Evolutionary conservation across 2,113 vertebrate genomes (phyloP).

Genomic region (Phalacrocorax pelagicus): DNA sequence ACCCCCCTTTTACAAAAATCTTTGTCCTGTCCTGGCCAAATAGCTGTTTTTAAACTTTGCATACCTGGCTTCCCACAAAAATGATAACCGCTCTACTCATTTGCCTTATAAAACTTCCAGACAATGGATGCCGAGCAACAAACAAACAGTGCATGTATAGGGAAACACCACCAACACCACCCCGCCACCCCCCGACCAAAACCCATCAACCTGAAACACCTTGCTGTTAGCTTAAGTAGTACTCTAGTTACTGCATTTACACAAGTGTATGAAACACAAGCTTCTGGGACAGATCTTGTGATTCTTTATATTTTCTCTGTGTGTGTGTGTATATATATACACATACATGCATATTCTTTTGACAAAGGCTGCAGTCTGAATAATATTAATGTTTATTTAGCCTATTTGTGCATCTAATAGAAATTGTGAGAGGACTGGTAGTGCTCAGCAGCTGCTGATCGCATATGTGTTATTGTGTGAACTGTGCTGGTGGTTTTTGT

Average conservation of each 20-base stretch:
- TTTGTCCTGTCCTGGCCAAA: not conserved
- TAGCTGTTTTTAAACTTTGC: not conserved
- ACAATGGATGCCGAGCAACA: not conserved
- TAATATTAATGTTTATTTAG: not conserved
- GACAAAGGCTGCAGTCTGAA: not conserved
- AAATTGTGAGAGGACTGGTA: not conserved
- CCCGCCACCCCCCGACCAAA: not conserved
- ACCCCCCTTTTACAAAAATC: rapidly evolving
- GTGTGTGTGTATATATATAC: rapidly evolving
- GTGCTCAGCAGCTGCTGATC: not conserved
- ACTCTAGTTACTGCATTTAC: not conserved
- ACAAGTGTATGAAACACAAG: not conserved
- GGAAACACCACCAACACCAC: not conserved
- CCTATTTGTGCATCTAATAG: not conserved
- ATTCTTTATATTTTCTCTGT: not conserved
- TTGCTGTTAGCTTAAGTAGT: not conserved
- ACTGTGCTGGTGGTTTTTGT: not conserved
- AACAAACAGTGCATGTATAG: not conserved
- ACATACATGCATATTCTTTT: rapidly evolving
- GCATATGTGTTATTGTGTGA: rapidly evolving
- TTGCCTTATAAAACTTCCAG: not conserved
- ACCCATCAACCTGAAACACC: not conserved
- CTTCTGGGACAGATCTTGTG: not conserved
- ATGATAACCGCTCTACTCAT: not conserved
- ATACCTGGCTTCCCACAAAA: not conserved